A percentile compares a stretch with the other conserved stretches of the same genome.
Conservation (phyloP, 2,797 vertebrate species). For the Bradypodion ventrale region DNA sequence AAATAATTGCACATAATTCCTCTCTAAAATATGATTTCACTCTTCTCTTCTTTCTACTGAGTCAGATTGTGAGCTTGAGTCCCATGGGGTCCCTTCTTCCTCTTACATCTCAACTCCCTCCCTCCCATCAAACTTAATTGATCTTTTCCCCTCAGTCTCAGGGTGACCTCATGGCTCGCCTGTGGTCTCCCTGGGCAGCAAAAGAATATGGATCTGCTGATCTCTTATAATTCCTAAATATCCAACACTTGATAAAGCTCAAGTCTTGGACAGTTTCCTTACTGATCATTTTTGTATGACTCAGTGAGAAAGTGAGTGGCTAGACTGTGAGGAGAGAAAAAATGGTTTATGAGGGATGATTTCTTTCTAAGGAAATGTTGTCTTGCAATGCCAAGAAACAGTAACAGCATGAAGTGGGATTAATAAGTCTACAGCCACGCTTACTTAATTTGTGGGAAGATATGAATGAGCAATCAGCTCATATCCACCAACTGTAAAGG, state of each 20-base stretch:
- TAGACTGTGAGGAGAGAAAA: not conserved
- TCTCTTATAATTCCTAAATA: not conserved
- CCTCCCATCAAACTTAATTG: not conserved
- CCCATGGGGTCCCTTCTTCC: not conserved
- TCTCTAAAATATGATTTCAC: not conserved
- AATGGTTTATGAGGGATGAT: not conserved
- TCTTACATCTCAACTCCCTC: not conserved
- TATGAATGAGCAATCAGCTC: conserved; percentile 16
- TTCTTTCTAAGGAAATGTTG: not conserved
- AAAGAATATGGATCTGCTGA: not conserved
- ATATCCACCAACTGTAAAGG: not conserved
- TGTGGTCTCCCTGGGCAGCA: not conserved
- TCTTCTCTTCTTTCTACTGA: not conserved
- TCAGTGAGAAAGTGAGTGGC: not conserved
- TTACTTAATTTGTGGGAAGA: conserved; percentile 31
- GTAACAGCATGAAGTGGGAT: not conserved
- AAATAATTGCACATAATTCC: not conserved
- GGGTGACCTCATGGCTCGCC: not conserved
- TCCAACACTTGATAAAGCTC: not conserved
- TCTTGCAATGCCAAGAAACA: not conserved
- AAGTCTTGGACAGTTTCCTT: not conserved
- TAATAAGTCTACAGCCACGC: conserved; percentile 2
- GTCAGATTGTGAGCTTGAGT: not conserved
- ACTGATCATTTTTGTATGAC: conserved; percentile 5
- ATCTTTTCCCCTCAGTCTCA: not conserved